Evolutionary conservation across 2,113 vertebrate species (phyloP).

Genomic region (Labeo catla): DNA sequence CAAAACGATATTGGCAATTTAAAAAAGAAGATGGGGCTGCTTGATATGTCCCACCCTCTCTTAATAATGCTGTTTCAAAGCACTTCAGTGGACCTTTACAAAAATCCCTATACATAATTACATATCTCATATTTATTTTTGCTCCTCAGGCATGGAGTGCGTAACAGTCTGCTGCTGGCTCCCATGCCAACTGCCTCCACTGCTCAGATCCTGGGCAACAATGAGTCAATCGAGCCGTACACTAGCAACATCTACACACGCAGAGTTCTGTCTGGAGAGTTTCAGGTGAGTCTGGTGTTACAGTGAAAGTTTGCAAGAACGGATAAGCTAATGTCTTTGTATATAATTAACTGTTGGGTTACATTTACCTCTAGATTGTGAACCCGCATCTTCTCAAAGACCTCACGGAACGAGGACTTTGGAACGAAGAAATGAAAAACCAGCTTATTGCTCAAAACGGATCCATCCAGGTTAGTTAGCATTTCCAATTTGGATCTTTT

Average conservation of each 20-base stretch:
- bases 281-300: slow-evolving; percentile 81
- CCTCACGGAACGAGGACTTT: slow-evolving; percentile 89
- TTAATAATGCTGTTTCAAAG: no score
- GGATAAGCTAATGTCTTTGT: background rate
- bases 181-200: slow-evolving; percentile 98
- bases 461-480: slow-evolving; percentile 86
- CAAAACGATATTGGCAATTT: no score
- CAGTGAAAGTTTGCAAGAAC: background rate
- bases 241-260: slow-evolving; percentile 98
- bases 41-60: no score
- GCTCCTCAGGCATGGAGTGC: slow-evolving; percentile 83
- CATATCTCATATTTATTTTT: background rate
- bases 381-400: slow-evolving; percentile 97
- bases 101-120: background rate
- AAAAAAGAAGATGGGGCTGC: no score
- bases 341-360: background rate
- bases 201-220: slow-evolving; percentile 97
- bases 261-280: slow-evolving; percentile 94
- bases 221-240: slow-evolving; percentile 96
- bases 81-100: no score
- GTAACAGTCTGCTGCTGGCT: slow-evolving; percentile 93
- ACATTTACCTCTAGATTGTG: slow-evolving; percentile 81
- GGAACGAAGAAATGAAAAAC: slow-evolving; percentile 97
- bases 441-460: slow-evolving; percentile 93
- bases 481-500: background rate